phyloP scores from a whole-genome alignment of 2,888 invertebrate species.

The Cetonia aurata region DNA sequence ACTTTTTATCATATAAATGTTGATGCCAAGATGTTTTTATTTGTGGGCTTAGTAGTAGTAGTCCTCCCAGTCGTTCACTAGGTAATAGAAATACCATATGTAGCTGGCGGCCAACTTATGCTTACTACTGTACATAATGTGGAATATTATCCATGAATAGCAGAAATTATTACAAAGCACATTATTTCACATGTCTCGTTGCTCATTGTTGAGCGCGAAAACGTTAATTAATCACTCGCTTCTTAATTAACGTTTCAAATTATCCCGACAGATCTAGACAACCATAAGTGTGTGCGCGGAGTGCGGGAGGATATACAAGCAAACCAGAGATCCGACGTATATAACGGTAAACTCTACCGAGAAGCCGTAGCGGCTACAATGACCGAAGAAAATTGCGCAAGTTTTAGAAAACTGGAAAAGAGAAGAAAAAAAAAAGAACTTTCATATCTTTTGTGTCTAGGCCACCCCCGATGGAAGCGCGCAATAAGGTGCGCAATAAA shows the following conservation, averaged over 20 bases:
- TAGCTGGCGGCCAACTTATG: too few relatives aligned
- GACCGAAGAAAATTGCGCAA: slow-evolving; percentile 38
- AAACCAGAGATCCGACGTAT: background rate
- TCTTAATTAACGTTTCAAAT: slow-evolving; percentile 32
- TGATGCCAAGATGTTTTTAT: too few relatives aligned
- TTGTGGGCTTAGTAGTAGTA: too few relatives aligned
- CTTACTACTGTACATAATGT: background rate
- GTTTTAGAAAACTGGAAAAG: slow-evolving; percentile 8
- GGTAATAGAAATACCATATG: too few relatives aligned
- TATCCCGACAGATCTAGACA: slow-evolving; percentile 38
- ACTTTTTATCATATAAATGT: too few relatives aligned
- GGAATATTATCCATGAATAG: slow-evolving; percentile 12
- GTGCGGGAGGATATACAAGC: background rate
- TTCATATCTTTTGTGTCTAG: slow-evolving; percentile 51
- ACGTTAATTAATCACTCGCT: slow-evolving; percentile 33
- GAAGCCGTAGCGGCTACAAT: slow-evolving; percentile 25
- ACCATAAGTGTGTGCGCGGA: slow-evolving; percentile 21
- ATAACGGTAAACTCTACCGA: slow-evolving; percentile 30
- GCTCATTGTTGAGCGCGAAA: slow-evolving; percentile 32
- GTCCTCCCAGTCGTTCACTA: too few relatives aligned
- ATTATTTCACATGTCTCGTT: slow-evolving; percentile 34
- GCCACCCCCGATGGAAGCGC: slow-evolving; percentile 28
- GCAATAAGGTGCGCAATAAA: slow-evolving; percentile 32
- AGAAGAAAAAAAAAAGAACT: slow-evolving; percentile 45
- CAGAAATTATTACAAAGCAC: slow-evolving; percentile 9